Evolutionary conservation across 1,140 invertebrate species (phyloP), one percentile per base, ranked within the genome.

Genomic region (Campoletis sonorensis): DNA sequence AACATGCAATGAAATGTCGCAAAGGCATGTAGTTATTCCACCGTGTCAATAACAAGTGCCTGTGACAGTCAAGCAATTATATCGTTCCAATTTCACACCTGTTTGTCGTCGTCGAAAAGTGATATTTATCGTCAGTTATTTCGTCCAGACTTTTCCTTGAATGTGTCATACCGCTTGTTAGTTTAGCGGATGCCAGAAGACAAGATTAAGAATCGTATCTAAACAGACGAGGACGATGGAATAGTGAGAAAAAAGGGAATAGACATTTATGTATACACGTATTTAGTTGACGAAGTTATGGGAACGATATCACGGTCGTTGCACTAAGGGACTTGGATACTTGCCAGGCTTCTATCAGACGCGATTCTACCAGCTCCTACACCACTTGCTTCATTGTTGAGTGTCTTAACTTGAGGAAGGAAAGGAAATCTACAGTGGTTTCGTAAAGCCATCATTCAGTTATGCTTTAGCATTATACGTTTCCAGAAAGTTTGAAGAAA

Each of bases 291-390:
- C 58, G 26, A 72, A 72, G 81, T 86, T 87, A 85, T 85, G 85
- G 84, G 81, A 83, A 84, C 85, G 85, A 87, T 86, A 87, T 87
- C 86, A 86, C 83, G 86, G 86, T 86, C 85, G 84, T 83, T 86
- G 85, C 85, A 84, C 85, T 85, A 84, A 86, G 84, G 77, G 83
- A 81, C 82, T 84, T 87, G 86, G 86, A 87, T 77, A 76, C 81
- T 80, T 85, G 86, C 85, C 86, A 87, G 80, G 79, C 81, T 64
- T 58, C 80, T 83, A 84, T 84, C 84, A 82, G 82, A 84, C 79
- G 76, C 78, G 80, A 71, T n/a, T 37, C 68, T 58, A 61, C 79
- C 79, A 37, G 49, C 33, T 49, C 64, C 58, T 49, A 33, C 71
- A 85, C 73, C 83, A 87, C 84, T 86, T 85, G 86, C 84, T 82